Evolutionary conservation across 2,113 vertebrate genomes (phyloP).

Genomic region (Callaeas wilsoni): DNA sequence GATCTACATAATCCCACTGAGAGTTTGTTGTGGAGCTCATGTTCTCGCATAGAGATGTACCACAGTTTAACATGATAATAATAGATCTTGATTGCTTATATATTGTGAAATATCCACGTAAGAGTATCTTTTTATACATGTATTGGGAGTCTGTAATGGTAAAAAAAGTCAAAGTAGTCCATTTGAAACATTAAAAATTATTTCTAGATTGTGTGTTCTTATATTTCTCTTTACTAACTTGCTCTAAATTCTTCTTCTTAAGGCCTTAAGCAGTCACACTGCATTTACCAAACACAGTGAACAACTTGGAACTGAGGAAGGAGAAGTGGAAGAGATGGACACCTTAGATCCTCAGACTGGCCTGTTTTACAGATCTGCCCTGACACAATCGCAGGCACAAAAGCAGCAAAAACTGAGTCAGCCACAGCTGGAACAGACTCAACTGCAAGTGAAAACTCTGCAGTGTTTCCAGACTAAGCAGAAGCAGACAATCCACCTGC

Average conservation of each 20-base stretch:
- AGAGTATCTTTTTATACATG: neutral
- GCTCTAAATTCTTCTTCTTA: conserved; percentile 60
- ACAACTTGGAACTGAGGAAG: conserved; percentile 82
- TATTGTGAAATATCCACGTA: neutral
- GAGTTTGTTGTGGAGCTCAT: neutral
- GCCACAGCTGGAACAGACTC: conserved; percentile 78
- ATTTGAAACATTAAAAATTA: neutral
- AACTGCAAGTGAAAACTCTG: conserved; percentile 79
- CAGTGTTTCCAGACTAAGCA: conserved; percentile 84
- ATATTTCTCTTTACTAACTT: conserved; percentile 27
- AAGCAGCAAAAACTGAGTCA: conserved; percentile 76
- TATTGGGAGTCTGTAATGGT: neutral
- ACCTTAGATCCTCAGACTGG: conserved; percentile 97
- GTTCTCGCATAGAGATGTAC: neutral
- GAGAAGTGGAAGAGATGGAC: conserved; percentile 92
- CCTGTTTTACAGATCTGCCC: conserved; percentile 90
- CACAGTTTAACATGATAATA: neutral
- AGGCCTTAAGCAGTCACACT: conserved; percentile 80
- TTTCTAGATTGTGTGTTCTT: neutral
- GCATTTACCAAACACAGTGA: conserved; percentile 79
- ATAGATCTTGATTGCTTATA: neutral
- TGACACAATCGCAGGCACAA: conserved; percentile 71
- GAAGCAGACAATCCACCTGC: conserved; percentile 79
- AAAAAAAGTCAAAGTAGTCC: neutral
- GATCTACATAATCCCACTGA: neutral